These are phyloP conservation scores for Chironomus riparius DNA, from an alignment of 2,888 invertebrate species.

Conservation along the genomic window DNA sequence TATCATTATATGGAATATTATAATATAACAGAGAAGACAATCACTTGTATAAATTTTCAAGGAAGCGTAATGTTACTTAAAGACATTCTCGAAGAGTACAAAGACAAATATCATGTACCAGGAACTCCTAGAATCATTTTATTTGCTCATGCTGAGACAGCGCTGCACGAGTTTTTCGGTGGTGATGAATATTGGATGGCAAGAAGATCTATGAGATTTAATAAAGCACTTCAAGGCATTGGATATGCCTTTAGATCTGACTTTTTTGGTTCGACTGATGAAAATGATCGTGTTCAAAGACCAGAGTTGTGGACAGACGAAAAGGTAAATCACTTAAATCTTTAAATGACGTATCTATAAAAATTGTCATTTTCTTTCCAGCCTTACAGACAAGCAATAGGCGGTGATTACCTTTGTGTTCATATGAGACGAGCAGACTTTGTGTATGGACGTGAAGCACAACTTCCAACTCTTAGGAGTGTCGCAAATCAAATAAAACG, in stretches of 20 bases:
- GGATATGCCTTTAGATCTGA: constrained; percentile 58
- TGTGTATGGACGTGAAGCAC: constrained; percentile 50
- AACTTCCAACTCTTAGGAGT: constrained; percentile 67
- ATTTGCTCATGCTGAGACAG: constrained; percentile 65
- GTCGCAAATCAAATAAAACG: constrained; percentile 66
- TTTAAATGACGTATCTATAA: no score
- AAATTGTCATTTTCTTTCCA: constrained; percentile 30
- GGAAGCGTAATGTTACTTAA: constrained; percentile 59
- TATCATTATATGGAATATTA: constrained; percentile 42
- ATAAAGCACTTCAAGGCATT: constrained; percentile 52
- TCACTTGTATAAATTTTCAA: constrained; percentile 70
- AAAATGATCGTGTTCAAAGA: constrained; percentile 49
- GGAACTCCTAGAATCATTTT: constrained; percentile 32
- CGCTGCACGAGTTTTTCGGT: constrained; percentile 82
- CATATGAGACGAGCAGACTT: constrained; percentile 46
- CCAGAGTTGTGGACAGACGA: constrained; percentile 54
- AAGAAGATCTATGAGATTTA: constrained; percentile 86
- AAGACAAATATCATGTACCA: neutral
- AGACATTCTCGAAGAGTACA: constrained; percentile 48
- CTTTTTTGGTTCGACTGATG: constrained; percentile 54
- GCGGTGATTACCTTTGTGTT: constrained; percentile 68
- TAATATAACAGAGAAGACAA: constrained; percentile 46
- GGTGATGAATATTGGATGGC: constrained; percentile 74
- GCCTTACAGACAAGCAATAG: constrained; percentile 46
- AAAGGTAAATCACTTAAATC: constrained; percentile 38